A percentile compares a stretch with the other conserved stretches of the same genome.
phyloP scores from a whole-genome alignment of 1,140 invertebrate genomes.

The Leptestheria dahalacensis region DNA sequence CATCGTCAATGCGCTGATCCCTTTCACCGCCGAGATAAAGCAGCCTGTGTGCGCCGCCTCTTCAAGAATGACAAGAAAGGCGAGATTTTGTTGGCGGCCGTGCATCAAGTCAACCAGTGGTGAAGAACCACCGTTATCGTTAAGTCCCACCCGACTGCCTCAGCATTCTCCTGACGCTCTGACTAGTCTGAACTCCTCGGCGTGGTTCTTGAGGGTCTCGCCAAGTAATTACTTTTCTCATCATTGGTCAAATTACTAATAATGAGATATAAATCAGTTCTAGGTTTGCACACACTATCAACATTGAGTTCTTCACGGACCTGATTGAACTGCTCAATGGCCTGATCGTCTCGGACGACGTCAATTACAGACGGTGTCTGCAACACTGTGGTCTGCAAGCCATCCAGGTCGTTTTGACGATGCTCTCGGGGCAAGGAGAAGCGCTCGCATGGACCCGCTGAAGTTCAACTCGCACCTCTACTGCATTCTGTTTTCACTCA shows the following conservation, averaged over 20 bases:
- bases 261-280: no score
- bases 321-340: conserved; percentile 61
- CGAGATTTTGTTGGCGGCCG: conserved; percentile 70
- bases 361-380: conserved; percentile 59
- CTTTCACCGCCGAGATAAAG: conserved; percentile 47
- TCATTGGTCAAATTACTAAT: no score
- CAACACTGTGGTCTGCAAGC: no score
- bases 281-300: conserved; percentile 89
- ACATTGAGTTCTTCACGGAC: conserved; percentile 88
- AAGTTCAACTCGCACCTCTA: no score
- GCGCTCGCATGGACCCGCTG: conserved; percentile 58
- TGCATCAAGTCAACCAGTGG: conserved; percentile 61
- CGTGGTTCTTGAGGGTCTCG: conserved; percentile 62
- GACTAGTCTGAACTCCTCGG: conserved; percentile 57
- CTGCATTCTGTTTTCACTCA: conserved; percentile 40
- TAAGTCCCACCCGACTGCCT: conserved; percentile 52
- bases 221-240: no score
- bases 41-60: conserved; percentile 41
- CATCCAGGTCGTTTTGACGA: conserved; percentile 74
- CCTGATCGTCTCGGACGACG: conserved; percentile 51
- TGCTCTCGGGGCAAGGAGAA: conserved; percentile 74
- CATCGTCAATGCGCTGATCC: conserved; percentile 65
- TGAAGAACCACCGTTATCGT: conserved; percentile 56
- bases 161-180: conserved; percentile 54
- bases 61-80: conserved; percentile 71